Percentiles rank a stretch among this genome's conserved stretches.
Conservation (phyloP, 2,113 vertebrate genomes). For the Aleadryas rufinucha region DNA sequence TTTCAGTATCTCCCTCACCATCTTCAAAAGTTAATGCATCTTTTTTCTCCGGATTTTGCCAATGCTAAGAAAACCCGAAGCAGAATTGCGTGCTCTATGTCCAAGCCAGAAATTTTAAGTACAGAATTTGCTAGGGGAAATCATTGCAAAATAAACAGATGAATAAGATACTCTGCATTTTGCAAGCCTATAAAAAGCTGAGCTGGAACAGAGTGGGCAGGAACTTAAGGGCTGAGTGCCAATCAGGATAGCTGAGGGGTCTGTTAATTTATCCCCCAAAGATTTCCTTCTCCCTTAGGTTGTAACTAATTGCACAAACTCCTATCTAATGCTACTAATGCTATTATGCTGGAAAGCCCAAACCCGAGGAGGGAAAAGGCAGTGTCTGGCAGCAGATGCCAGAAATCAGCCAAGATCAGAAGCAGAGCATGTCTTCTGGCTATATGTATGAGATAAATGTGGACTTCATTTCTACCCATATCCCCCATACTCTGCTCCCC, state of each 20-base stretch:
- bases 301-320: conserved; percentile 32
- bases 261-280: conserved; percentile 37
- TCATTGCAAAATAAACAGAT: conserved; percentile 34
- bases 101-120: background rate
- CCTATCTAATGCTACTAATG: conserved; percentile 47
- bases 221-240: background rate
- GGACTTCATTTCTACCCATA: background rate
- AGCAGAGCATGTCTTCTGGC: background rate
- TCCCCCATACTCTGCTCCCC: background rate
- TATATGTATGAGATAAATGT: background rate
- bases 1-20: background rate
- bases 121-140: background rate
- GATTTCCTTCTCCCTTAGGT: conserved; percentile 26
- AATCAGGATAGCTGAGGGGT: background rate
- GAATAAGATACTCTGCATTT: background rate
- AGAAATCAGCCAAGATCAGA: conserved; percentile 40
- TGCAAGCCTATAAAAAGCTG: conserved; percentile 26
- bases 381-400: conserved; percentile 1
- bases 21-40: background rate
- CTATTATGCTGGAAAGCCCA: conserved; percentile 56
- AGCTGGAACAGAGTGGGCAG: conserved; percentile 16
- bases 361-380: background rate
- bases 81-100: background rate
- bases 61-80: background rate
- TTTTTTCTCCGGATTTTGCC: background rate